Evolutionary conservation across 2,888 invertebrate species (phyloP).

Genomic region (Caenorhabditis doughertyi): DNA sequence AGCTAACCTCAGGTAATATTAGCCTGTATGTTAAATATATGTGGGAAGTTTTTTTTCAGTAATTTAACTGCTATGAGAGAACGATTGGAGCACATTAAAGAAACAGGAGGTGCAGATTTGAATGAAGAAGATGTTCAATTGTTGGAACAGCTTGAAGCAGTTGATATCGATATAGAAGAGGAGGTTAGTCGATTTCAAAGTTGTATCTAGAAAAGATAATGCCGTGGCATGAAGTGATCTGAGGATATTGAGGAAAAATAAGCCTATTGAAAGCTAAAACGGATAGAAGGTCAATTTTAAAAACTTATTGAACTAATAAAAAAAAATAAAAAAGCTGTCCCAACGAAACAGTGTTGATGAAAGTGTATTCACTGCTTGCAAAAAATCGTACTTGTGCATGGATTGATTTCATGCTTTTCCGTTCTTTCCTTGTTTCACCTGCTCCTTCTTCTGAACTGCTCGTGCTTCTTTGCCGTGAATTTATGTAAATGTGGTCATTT

Average conservation of each 20-base stretch:
- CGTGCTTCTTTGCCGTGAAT: neutral
- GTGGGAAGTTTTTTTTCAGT: slow-evolving; percentile 60
- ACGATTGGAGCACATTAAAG: slow-evolving; percentile 70
- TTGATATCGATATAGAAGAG: slow-evolving; percentile 22
- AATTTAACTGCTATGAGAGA: slow-evolving; percentile 74
- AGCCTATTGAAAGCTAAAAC: no score
- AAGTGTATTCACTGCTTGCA: no score
- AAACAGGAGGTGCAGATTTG: slow-evolving; percentile 55
- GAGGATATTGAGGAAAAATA: neutral
- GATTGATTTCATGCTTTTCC: neutral
- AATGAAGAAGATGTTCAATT: slow-evolving; percentile 61
- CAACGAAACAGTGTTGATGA: no score
- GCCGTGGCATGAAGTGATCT: slow-evolving; percentile 40
- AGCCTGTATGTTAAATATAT: neutral
- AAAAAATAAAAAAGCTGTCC: no score
- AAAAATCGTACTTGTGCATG: no score
- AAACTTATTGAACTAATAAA: neutral
- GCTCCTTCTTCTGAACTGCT: no score
- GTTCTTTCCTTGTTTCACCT: no score
- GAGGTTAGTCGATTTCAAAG: slow-evolving; percentile 18
- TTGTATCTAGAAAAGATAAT: neutral
- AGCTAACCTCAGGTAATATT: slow-evolving; percentile 39
- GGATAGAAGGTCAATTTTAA: no score
- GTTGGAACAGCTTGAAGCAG: slow-evolving; percentile 48
- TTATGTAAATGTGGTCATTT: neutral